A percentile compares a stretch with the other conserved stretches of the same genome.
Conservation (phyloP, 1,140 invertebrate genomes). For the Camponotus vicinus region DNA sequence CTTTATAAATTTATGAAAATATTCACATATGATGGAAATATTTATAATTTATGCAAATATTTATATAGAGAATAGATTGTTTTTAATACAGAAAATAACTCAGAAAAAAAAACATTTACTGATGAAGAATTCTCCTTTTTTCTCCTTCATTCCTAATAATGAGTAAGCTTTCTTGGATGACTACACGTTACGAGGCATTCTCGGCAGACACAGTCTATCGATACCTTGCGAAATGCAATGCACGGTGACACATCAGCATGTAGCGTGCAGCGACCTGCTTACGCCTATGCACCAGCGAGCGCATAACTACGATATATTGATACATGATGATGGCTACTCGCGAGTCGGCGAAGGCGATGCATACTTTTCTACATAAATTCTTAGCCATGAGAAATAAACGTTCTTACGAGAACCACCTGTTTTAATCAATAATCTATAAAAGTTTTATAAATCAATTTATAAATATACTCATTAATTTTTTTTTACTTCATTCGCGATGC, state of each 20-base stretch:
- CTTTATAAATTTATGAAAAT: conserved; percentile 2
- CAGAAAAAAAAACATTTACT: background rate
- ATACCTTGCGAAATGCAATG: conserved; percentile 73
- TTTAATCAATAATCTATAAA: background rate
- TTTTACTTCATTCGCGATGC: background rate
- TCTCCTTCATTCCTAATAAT: background rate
- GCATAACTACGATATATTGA: conserved; percentile 58
- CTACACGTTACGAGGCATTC: conserved; percentile 63
- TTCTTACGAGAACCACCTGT: background rate
- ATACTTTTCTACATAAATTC: conserved; percentile 5
- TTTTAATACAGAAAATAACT: background rate
- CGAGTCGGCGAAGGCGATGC: conserved; percentile 26
- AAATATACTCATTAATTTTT: background rate
- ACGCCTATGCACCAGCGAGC: conserved; percentile 71
- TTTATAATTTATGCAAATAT: background rate
- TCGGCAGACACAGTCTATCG: conserved; percentile 69
- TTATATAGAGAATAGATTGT: background rate
- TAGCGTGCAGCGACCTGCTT: conserved; percentile 73
- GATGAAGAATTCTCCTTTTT: background rate
- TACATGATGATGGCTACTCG: conserved; percentile 66
- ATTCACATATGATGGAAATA: background rate
- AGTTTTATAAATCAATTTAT: background rate
- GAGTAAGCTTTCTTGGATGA: conserved; percentile 42
- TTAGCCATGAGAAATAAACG: background rate
- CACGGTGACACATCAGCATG: conserved; percentile 72